Conservation (phyloP, 2,888 invertebrate species). For the Aphidius colemani region DNA sequence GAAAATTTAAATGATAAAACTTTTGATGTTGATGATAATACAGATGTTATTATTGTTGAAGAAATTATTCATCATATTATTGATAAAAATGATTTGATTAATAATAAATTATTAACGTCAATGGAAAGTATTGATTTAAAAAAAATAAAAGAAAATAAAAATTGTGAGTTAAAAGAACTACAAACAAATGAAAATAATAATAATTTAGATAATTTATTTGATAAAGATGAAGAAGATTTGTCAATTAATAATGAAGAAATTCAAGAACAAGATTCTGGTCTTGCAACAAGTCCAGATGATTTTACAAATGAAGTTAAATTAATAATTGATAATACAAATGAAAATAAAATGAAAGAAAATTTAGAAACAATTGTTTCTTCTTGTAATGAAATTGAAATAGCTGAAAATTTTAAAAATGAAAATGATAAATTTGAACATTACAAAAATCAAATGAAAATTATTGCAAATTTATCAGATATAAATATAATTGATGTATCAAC, state of each 20-base stretch:
- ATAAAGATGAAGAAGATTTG: neutral
- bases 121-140: slow-evolving; percentile 24
- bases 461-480: neutral
- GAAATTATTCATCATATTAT: slow-evolving; percentile 51
- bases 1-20: neutral
- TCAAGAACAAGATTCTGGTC: neutral
- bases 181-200: neutral
- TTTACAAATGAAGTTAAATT: slow-evolving; percentile 17
- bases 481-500: neutral
- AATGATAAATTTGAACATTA: slow-evolving; percentile 16
- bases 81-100: slow-evolving; percentile 27
- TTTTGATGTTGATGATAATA: slow-evolving; percentile 25
- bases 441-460: slow-evolving; percentile 20
- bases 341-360: slow-evolving; percentile 9
- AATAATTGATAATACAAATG: slow-evolving; percentile 11
- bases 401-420: neutral
- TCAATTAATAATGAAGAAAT: neutral
- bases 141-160: slow-evolving; percentile 18
- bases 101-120: neutral
- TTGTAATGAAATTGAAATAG: slow-evolving; percentile 6
- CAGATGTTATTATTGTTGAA: slow-evolving; percentile 39
- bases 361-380: slow-evolving; percentile 11
- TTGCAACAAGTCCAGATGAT: slow-evolving; percentile 3
- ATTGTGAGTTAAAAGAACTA: slow-evolving; percentile 22
- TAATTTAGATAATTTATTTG: too few relatives aligned